Percentiles rank a stretch among this genome's conserved stretches.
Evolutionary conservation across 2,113 vertebrate species (phyloP).

Genomic region (Poeciliopsis retropinna): DNA sequence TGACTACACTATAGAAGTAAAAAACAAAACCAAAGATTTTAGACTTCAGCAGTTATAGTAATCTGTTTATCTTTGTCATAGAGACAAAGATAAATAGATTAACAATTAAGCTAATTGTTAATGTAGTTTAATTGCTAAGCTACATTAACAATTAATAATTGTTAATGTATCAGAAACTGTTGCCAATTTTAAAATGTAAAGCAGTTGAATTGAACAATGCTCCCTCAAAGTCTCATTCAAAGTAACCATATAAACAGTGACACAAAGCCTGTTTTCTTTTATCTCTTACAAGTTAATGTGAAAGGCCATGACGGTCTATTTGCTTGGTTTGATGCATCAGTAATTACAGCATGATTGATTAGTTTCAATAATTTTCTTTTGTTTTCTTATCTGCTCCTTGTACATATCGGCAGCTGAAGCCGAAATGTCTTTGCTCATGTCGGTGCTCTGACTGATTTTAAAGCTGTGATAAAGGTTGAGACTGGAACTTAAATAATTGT

Average conservation of each 20-base stretch:
- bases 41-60: constrained; percentile 8
- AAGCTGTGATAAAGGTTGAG: constrained; percentile 20
- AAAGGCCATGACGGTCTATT: constrained; percentile 43
- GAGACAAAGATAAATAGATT: no score
- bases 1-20: background rate
- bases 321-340: constrained; percentile 42
- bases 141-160: no score
- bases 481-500: constrained; percentile 14
- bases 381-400: constrained; percentile 28
- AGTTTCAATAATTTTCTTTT: constrained; percentile 40
- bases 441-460: constrained; percentile 21
- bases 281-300: constrained; percentile 40
- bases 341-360: constrained; percentile 69
- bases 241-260: constrained; percentile 3
- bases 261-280: constrained; percentile 19
- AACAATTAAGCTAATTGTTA: no score
- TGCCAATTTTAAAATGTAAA: no score
- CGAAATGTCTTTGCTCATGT: constrained; percentile 6
- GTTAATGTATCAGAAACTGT: no score
- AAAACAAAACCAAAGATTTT: background rate
- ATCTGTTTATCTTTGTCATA: no score
- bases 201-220: no score
- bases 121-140: no score
- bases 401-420: constrained; percentile 41
- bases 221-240: background rate